Conservation (phyloP, 2,888 invertebrate genomes). For the Stenoptilia bipunctidactyla region DNA sequence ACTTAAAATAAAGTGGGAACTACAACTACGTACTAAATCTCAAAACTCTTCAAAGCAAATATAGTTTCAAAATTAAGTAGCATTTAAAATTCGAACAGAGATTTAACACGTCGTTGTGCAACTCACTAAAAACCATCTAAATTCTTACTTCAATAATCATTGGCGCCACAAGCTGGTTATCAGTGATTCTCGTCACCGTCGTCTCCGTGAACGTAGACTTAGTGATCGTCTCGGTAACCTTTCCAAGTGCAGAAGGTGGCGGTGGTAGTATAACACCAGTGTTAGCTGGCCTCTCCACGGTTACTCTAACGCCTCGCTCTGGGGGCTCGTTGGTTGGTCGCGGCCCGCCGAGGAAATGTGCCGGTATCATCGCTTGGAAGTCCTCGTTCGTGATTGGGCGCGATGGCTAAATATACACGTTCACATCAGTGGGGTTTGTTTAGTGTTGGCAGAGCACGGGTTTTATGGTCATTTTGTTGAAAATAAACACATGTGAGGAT, state of each 20-base stretch:
- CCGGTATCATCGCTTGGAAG: conserved; percentile 95
- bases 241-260: conserved; percentile 85
- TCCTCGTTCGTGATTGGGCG: conserved; percentile 93
- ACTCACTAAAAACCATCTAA: neutral
- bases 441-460: conserved; percentile 7
- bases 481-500: neutral
- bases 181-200: conserved; percentile 93
- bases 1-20: no score
- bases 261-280: conserved; percentile 82
- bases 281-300: conserved; percentile 80
- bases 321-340: conserved; percentile 36
- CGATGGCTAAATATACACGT: conserved; percentile 74
- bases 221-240: conserved; percentile 94
- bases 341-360: conserved; percentile 80
- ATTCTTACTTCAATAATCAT: conserved; percentile 87
- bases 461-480: neutral
- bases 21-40: no score
- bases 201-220: conserved; percentile 97
- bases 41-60: no score
- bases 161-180: conserved; percentile 89
- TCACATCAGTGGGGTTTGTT: conserved; percentile 39
- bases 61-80: no score
- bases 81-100: no score
- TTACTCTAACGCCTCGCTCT: conserved; percentile 80
- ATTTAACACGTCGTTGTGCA: no score